Base-by-base conservation (phyloP, 1,140 invertebrate genomes). In the Marisa cornuarietis region DNA sequence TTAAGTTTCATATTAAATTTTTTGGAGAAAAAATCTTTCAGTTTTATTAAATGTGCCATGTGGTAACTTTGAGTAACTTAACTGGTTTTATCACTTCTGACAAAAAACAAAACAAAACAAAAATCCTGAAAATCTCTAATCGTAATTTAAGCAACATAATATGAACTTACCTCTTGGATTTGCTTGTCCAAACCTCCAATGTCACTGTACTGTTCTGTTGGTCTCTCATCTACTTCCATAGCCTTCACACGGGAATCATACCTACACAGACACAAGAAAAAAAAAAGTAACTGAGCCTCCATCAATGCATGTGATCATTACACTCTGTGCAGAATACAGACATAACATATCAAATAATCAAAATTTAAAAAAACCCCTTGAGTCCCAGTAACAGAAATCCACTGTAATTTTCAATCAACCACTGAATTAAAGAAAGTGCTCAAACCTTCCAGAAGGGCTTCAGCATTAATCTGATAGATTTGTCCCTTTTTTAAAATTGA, bases 191-290 rank as follows among this genome's bases (percentile, higher is more conserved):
- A 92, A 8, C 98, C 99, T 89, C 99, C 99, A 91, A 99, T 99
- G 92, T 99, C 99, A 63, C 97, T 98, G 92, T 99, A 99, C 90
- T 99, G 98, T 91, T 99, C 99, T 63, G 97, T 99, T 3, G 99
- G 99, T 84, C 98, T 93, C 91, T 99, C 98, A 92, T 99, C 98
- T 0, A 99, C 99, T 92, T 99, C 98, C 99, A 99, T 99, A 81
- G 98, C 98, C 90, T 99, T 99, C 0, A 99, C 99, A 84, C 99
- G 93, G 0, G 98, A 98, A 91, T 99, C 99, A 90, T 99, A 91
- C 81, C 90, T 91, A 73, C n/a, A 81, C 74, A 78, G 62, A 66
- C 51, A 24, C 13, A 72, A 26, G 76, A 71, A 71, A 66, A 62
- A 83, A 54, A 11, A 31, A 42, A 52, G 31, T 42, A 42, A 6